These are phyloP conservation scores for Oreocharis arfaki DNA, from an alignment of 2,113 vertebrate species.

Conservation along the genomic window DNA sequence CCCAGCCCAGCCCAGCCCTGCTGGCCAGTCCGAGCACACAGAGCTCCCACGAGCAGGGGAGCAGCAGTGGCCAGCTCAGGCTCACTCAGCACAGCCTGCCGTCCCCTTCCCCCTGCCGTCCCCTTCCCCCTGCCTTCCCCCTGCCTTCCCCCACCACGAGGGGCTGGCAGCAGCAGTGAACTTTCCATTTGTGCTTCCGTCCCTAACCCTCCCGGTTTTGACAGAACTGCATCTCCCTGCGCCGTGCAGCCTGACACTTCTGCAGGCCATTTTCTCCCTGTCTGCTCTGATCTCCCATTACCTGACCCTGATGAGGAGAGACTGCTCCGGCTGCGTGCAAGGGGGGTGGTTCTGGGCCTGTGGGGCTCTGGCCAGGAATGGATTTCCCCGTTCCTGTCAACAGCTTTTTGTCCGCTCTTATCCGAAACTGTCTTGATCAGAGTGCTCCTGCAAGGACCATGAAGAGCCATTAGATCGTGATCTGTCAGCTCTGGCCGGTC, in stretches of 20 bases:
- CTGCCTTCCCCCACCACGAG: fast-evolving
- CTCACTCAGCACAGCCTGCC: fast-evolving
- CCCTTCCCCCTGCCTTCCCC: no score
- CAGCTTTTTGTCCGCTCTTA: not conserved
- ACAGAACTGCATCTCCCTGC: not conserved
- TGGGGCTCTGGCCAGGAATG: not conserved
- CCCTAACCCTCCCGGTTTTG: not conserved
- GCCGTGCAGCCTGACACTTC: not conserved
- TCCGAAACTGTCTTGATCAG: not conserved
- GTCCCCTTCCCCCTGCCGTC: fast-evolving
- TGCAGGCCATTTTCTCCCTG: not conserved
- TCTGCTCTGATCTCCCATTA: not conserved
- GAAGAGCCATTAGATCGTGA: not conserved
- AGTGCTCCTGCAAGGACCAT: not conserved
- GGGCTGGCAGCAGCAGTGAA: not conserved
- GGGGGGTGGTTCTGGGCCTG: fast-evolving
- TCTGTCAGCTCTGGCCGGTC: not conserved
- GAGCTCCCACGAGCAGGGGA: no score
- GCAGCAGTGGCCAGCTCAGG: not conserved
- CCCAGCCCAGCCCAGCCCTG: no score
- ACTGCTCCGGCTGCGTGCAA: fast-evolving
- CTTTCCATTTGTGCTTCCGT: not conserved
- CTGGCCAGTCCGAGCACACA: not conserved
- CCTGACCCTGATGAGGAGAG: not conserved
- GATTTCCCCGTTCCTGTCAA: not conserved